phyloP scores from a whole-genome alignment of 2,113 vertebrate species.

The Pogona vitticeps region DNA sequence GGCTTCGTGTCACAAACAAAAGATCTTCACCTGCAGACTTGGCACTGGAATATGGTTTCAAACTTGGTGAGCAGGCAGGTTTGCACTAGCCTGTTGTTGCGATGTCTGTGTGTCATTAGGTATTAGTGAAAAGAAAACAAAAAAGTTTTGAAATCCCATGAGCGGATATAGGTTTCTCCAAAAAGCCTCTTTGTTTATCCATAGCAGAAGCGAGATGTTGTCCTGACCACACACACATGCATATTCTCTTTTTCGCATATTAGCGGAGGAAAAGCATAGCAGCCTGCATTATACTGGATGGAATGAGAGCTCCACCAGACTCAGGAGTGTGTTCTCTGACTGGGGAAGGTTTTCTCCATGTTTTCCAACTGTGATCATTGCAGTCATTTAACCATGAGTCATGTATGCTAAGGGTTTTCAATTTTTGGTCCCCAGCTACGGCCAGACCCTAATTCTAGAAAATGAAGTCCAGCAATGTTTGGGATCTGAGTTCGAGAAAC shows the following conservation, averaged over 20 bases:
- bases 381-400: no score
- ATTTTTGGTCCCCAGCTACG: no score
- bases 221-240: conserved; percentile 73
- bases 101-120: conserved; percentile 60
- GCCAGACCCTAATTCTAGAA: no score
- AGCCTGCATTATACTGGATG: no score
- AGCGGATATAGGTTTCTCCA: conserved; percentile 68
- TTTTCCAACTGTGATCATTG: no score
- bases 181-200: conserved; percentile 68
- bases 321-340: no score
- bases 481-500: no score
- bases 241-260: conserved; percentile 50
- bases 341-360: no score
- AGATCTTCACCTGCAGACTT: conserved; percentile 51
- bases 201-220: conserved; percentile 68
- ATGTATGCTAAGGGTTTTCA: no score
- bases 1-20: conserved; percentile 49
- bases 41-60: conserved; percentile 16
- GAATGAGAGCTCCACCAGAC: no score
- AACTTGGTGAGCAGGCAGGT: conserved; percentile 57
- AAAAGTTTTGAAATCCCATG: conserved; percentile 69
- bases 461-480: no score
- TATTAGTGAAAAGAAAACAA: conserved; percentile 67
- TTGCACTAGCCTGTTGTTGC: conserved; percentile 62
- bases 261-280: no score